Conservation (phyloP, 2,113 vertebrate species). For the Neogobius melanostomus region DNA sequence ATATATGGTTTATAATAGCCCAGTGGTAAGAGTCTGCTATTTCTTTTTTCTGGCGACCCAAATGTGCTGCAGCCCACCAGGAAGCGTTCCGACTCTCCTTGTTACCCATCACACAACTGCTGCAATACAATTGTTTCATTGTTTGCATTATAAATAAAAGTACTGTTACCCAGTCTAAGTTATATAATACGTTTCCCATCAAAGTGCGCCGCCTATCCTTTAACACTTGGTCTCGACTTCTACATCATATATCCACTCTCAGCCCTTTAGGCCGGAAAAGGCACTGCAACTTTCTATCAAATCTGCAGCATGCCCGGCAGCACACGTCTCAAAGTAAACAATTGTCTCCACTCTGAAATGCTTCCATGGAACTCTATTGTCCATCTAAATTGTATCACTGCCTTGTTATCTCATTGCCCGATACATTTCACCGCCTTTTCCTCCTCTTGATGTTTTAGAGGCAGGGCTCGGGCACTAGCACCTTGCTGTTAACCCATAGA, state of each 20-base stretch:
- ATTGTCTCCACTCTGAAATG: not conserved
- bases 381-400: constrained; percentile 26
- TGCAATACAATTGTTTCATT: too few species aligned
- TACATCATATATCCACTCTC: not conserved
- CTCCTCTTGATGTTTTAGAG: constrained; percentile 15
- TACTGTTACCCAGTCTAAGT: too few species aligned
- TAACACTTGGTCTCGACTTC: not conserved
- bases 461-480: constrained; percentile 4
- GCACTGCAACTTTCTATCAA: constrained; percentile 4
- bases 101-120: too few species aligned
- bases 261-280: constrained; percentile 12
- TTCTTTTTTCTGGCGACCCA: too few species aligned
- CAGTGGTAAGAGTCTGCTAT: too few species aligned
- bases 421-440: constrained; percentile 19
- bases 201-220: not conserved
- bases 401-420: constrained; percentile 20
- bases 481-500: constrained; percentile 14
- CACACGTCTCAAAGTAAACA: constrained; percentile 21
- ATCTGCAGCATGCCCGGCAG: not conserved
- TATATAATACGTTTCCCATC: too few species aligned
- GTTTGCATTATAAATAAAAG: too few species aligned
- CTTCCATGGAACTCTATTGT: constrained; percentile 7
- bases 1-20: too few species aligned
- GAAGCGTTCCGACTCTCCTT: too few species aligned
- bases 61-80: too few species aligned